Evolutionary conservation across 2,113 vertebrate genomes (phyloP).

Genomic region (Numida meleagris): DNA sequence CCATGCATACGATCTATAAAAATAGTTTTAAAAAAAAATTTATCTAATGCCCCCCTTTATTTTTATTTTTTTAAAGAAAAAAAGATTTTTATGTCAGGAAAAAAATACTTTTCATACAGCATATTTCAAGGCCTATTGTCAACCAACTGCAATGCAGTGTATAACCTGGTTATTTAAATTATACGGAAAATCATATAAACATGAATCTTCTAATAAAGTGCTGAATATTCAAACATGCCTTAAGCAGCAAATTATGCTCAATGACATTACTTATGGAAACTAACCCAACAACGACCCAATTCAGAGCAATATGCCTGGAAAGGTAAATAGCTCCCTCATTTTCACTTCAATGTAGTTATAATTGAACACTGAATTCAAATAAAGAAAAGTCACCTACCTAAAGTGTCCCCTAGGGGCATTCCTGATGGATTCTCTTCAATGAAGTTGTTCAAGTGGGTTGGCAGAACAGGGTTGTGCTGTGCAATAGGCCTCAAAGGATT

Average conservation of each 20-base stretch:
- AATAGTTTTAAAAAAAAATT: constrained; percentile 39
- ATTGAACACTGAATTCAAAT: constrained; percentile 49
- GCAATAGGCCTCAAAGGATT: constrained; percentile 85
- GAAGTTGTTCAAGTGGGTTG: constrained; percentile 90
- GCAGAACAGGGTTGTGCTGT: constrained; percentile 84
- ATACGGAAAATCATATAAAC: constrained; percentile 60
- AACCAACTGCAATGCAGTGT: constrained; percentile 59
- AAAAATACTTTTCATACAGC: constrained; percentile 48
- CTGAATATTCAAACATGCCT: constrained; percentile 53
- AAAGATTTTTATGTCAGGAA: constrained; percentile 42
- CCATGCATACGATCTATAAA: constrained; percentile 85
- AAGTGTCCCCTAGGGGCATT: constrained; percentile 83
- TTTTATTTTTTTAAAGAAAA: background rate
- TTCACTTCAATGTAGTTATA: constrained; percentile 28
- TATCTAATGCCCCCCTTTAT: constrained; percentile 31
- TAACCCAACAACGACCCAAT: constrained; percentile 53
- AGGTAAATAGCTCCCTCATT: constrained; percentile 43
- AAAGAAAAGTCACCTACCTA: constrained; percentile 84
- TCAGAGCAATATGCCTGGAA: constrained; percentile 33
- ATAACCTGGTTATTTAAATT: constrained; percentile 50
- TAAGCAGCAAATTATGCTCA: constrained; percentile 41
- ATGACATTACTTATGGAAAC: constrained; percentile 59
- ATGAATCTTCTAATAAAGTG: constrained; percentile 69
- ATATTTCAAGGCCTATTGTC: constrained; percentile 60
- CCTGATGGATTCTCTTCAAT: constrained; percentile 88